Percentiles rank a stretch among this genome's conserved stretches.
phyloP scores from a whole-genome alignment of 2,113 vertebrate species.

The Trochalopteron elliotii region DNA sequence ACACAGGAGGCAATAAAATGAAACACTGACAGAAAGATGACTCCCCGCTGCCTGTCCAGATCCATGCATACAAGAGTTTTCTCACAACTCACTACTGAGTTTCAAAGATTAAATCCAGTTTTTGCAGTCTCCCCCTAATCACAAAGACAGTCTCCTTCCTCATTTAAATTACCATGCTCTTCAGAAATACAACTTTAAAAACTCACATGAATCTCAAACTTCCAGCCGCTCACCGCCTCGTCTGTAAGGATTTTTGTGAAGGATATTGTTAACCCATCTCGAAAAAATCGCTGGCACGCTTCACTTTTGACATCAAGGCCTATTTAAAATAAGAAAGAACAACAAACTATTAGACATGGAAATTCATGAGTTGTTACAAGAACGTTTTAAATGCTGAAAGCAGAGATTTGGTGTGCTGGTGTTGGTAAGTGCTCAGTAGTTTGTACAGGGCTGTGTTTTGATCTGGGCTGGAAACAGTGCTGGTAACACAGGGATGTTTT shows the following conservation, averaged over 20 bases:
- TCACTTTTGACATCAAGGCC: slow-evolving; percentile 99
- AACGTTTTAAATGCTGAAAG: background rate
- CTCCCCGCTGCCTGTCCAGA: background rate
- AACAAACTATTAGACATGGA: background rate
- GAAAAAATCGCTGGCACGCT: slow-evolving; percentile 99
- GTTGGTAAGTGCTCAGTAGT: background rate
- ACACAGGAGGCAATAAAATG: background rate
- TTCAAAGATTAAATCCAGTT: background rate
- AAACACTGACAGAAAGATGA: background rate
- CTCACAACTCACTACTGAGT: background rate
- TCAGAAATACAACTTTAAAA: background rate
- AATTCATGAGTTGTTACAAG: background rate
- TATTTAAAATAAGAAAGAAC: slow-evolving; percentile 53
- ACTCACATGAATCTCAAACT: slow-evolving; percentile 99
- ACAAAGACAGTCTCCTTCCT: background rate
- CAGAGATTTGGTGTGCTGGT: background rate
- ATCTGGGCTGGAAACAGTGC: background rate
- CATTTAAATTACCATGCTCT: background rate
- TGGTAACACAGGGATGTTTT: background rate
- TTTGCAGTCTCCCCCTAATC: background rate
- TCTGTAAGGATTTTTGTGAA: slow-evolving; percentile 99
- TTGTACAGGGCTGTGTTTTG: background rate
- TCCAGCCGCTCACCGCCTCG: slow-evolving; percentile 99
- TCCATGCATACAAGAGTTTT: background rate
- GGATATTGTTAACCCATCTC: slow-evolving; percentile 98